Evolutionary conservation across 2,113 vertebrate genomes (phyloP).

Genomic region (Lota lota): DNA sequence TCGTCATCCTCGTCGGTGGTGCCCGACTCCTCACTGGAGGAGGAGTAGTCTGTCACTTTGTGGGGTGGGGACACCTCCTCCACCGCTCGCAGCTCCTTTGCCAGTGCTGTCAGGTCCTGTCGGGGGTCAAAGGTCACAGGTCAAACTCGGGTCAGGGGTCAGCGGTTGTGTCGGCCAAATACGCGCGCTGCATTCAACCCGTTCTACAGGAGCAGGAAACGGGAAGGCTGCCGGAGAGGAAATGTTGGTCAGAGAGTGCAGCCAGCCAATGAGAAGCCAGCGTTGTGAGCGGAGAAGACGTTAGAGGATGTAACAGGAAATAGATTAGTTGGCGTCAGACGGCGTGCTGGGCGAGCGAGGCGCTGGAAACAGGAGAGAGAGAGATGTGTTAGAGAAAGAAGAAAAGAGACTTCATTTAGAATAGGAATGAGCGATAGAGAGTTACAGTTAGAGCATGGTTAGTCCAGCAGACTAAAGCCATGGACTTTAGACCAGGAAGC

Average conservation of each 20-base stretch:
- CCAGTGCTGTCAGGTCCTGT: conserved; percentile 94
- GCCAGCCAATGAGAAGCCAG: conserved; percentile 56
- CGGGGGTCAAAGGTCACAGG: conserved; percentile 7
- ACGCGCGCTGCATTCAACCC: not conserved
- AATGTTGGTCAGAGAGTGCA: conserved; percentile 23
- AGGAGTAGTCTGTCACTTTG: conserved; percentile 97
- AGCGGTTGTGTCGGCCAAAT: not conserved
- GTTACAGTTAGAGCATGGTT: conserved; percentile 15
- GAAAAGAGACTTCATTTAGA: too few relatives aligned
- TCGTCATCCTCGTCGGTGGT: conserved; percentile 97
- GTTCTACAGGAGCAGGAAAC: conserved; percentile 5
- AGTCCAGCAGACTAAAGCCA: conserved; percentile 39
- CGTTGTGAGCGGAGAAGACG: conserved; percentile 34
- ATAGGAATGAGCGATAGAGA: conserved; percentile 13
- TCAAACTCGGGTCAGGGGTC: conserved; percentile 1
- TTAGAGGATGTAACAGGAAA: conserved; percentile 18
- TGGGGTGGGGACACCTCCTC: conserved; percentile 92
- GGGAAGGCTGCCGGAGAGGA: conserved; percentile 50
- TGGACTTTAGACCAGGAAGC: conserved; percentile 8
- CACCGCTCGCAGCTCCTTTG: conserved; percentile 92
- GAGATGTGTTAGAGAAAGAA: conserved; percentile 14
- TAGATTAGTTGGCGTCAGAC: not conserved
- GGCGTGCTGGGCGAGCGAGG: conserved; percentile 14
- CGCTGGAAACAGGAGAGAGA: conserved; percentile 6
- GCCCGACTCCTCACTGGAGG: conserved; percentile 95